These are phyloP conservation scores for Eulemur rufifrons DNA, from an alignment of 2,113 vertebrate species.

Conservation along the genomic window DNA sequence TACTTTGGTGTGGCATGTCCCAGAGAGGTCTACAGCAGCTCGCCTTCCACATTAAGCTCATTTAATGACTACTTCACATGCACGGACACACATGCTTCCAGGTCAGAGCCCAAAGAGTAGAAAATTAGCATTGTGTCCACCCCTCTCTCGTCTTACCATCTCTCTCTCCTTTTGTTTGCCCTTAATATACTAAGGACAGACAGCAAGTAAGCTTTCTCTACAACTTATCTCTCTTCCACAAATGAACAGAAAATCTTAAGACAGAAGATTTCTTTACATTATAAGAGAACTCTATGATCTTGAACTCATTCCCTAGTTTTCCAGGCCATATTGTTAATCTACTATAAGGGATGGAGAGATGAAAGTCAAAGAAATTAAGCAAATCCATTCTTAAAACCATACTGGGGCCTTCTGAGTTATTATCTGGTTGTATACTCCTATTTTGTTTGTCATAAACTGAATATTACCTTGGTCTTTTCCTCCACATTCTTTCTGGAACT, in stretches of 20 bases:
- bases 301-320: neutral
- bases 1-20: neutral
- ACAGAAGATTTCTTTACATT: neutral
- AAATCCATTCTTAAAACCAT: constrained; percentile 14
- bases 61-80: neutral
- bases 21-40: neutral
- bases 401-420: neutral
- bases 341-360: neutral
- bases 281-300: neutral
- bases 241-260: neutral
- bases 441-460: neutral
- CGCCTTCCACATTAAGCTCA: neutral
- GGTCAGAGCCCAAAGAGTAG: neutral
- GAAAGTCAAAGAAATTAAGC: constrained; percentile 6
- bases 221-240: neutral
- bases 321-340: neutral
- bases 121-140: neutral
- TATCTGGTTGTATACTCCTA: neutral
- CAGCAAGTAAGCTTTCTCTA: neutral
- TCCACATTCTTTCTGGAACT: neutral
- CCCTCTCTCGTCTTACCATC: neutral
- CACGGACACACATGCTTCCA: neutral
- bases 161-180: neutral
- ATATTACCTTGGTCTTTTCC: neutral
- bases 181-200: neutral